Conservation (phyloP, 2,888 invertebrate species). For the Aphodius sticticus region DNA sequence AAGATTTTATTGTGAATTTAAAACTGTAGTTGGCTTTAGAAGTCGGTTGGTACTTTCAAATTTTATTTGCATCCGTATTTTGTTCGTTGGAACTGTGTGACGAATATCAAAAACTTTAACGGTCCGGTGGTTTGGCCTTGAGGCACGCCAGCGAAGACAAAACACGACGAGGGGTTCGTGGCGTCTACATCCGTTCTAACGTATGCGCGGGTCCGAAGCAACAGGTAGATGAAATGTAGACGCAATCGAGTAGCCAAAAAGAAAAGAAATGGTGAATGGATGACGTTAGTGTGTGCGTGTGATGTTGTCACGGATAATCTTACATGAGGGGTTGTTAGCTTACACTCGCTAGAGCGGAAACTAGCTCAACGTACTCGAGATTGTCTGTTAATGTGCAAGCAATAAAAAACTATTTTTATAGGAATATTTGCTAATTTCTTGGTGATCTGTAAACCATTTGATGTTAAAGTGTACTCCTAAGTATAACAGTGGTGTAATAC, state of each 20-base stretch:
- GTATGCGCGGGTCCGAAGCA: neutral
- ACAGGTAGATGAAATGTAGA: conserved; percentile 4
- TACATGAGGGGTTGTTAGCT: neutral
- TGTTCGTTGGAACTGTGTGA: neutral
- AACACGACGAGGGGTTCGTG: neutral
- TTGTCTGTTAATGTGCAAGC: too few species aligned
- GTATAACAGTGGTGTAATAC: too few species aligned
- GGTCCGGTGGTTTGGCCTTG: neutral
- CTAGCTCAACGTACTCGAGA: neutral
- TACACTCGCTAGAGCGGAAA: neutral
- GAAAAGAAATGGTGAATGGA: neutral
- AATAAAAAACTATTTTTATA: too few species aligned
- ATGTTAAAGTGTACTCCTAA: too few species aligned
- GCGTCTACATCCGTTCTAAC: conserved; percentile 4
- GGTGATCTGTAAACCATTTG: too few species aligned
- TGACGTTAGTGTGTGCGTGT: neutral
- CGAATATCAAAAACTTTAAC: neutral
- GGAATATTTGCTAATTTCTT: too few species aligned
- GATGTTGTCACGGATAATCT: neutral
- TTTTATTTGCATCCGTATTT: neutral
- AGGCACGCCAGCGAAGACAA: neutral
- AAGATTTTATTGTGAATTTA: too few species aligned
- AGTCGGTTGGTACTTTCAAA: neutral
- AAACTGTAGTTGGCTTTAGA: too few species aligned
- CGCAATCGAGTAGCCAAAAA: neutral